These are phyloP conservation scores for Morelia viridis DNA, from an alignment of 2,797 vertebrate species.

Conservation along the genomic window DNA sequence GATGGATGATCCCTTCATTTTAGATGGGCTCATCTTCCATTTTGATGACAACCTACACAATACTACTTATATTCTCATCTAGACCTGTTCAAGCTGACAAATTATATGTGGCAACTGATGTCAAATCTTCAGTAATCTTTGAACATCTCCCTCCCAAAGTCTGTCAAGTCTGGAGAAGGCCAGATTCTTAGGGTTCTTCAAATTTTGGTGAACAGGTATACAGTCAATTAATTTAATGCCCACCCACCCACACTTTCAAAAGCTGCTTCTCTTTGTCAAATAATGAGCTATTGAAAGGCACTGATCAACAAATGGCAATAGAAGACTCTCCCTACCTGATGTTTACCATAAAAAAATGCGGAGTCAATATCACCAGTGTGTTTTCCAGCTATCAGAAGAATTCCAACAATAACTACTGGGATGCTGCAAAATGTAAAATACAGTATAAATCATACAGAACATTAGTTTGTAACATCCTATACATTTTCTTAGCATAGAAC, in stretches of 20 bases:
- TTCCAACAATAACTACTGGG: constrained; percentile 81
- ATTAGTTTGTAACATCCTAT: not conserved
- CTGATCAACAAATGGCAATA: constrained; percentile 6
- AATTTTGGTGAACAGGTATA: not conserved
- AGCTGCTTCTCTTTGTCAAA: not conserved
- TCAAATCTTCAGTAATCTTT: not conserved
- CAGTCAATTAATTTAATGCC: not conserved
- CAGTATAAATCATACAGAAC: not conserved
- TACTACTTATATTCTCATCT: not conserved
- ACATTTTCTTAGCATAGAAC: constrained; percentile 5
- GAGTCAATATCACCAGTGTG: constrained; percentile 79
- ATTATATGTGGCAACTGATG: not conserved
- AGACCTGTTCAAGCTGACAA: not conserved
- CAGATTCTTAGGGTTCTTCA: not conserved
- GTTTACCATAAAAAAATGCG: constrained; percentile 89
- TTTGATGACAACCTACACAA: not conserved
- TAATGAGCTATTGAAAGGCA: not conserved
- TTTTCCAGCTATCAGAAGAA: constrained; percentile 84
- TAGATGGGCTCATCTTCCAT: not conserved
- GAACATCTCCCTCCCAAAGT: not conserved
- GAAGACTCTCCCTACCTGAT: constrained; percentile 80
- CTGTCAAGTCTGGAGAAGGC: not conserved
- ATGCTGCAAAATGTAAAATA: constrained; percentile 75
- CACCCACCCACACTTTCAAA: not conserved
- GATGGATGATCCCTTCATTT: too few species aligned